These are phyloP conservation scores for Sylvia borin DNA, from an alignment of 2,797 vertebrate genomes.

Conservation along the genomic window DNA sequence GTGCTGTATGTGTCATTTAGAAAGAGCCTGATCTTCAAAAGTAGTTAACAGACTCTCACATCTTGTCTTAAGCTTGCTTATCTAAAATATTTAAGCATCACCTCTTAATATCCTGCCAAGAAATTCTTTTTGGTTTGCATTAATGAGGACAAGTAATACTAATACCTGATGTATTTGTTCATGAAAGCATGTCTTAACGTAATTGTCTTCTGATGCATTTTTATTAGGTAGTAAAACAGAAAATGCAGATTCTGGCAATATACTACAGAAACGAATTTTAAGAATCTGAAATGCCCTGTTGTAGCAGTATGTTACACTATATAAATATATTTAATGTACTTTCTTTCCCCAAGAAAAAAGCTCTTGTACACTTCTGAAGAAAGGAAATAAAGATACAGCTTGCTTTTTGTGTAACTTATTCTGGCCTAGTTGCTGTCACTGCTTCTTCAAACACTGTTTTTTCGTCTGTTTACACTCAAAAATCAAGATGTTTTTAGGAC, in stretches of 20 bases:
- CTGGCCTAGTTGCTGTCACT: background rate
- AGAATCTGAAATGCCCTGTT: background rate
- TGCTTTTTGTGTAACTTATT: background rate
- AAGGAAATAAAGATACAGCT: background rate
- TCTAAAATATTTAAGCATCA: constrained; percentile 3
- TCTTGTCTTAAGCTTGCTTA: background rate
- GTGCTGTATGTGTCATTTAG: background rate
- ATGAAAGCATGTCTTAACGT: background rate
- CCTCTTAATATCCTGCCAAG: background rate
- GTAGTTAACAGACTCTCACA: background rate
- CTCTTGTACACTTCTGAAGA: background rate
- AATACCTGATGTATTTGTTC: background rate
- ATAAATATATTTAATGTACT: background rate
- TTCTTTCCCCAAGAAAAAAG: accelerated
- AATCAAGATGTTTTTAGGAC: background rate
- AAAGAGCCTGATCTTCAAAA: background rate
- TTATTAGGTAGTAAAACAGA: background rate
- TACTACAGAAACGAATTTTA: background rate
- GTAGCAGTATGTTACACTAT: background rate
- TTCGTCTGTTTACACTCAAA: background rate
- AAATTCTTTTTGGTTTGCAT: background rate
- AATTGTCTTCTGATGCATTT: background rate
- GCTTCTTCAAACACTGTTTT: background rate
- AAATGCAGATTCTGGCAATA: background rate
- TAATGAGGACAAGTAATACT: background rate